Evolutionary conservation across 2,113 vertebrate genomes (phyloP), one percentile per base, ranked within the genome.

Genomic region (Amblyornis subalaris): DNA sequence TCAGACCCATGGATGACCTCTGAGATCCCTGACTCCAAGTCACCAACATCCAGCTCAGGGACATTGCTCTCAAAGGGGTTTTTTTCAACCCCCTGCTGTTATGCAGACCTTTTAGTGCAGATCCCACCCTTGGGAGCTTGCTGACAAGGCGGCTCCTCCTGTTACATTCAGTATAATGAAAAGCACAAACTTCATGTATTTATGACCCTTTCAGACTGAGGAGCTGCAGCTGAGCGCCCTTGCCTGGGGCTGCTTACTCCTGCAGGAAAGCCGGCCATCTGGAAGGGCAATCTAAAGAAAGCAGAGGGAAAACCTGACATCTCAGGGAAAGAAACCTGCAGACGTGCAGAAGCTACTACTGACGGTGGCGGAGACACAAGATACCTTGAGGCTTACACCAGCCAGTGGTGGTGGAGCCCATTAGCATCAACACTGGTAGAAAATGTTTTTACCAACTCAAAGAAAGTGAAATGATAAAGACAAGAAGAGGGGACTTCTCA

Each of bases 121-220:
- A 93, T 88, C 21, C 42, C 79, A 28, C 92, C 78, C 67, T 5
- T 3, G 75, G 81, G 92, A 93, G 45, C n/a, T 31, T 1, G 45
- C 78, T 85, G 90, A 91, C 90, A 88, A 53, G 75, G 42, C 1
- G 0, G 50, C 74, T 85, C 81, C 85, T 88, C 78, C 85, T 73
- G 74, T 36, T 58, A 61, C 1, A 0, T 35, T 65, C 80, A 14
- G 31, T 6, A 40, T 87, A 94, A 95, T 90, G 80, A 96, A 94
- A 94, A 96, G 85, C 84, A 90, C 62, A 60, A 87, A 82, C 70
- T 91, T 70, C 62, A 69, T 6, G 38, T 61, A 54, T 92, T 95
- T 91, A 79, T 79, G 89, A 82, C 24, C 58, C 78, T 92, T 88
- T 88, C 81, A 85, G 89, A 61, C 1, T 11, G 75, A 92, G 47